Conservation (phyloP, 1,140 invertebrate genomes). For the Probaryconus sp. region DNA sequence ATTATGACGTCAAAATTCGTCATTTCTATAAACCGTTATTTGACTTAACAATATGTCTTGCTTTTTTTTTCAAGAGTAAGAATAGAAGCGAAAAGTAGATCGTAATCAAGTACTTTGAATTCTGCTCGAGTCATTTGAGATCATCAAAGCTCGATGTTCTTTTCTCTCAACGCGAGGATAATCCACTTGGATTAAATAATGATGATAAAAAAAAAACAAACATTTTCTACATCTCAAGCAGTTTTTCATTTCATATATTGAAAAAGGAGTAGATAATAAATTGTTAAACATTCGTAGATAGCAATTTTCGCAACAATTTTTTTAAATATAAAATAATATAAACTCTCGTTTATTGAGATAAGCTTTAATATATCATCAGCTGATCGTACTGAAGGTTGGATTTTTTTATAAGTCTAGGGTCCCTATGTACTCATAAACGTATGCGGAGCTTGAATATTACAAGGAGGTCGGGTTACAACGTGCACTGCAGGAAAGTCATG, state of each 20-base stretch:
- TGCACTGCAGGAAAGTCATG: neutral
- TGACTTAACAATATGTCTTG: slow-evolving; percentile 20
- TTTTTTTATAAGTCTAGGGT: neutral
- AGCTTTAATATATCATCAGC: slow-evolving; percentile 5
- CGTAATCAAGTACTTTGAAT: slow-evolving; percentile 23
- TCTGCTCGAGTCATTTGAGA: slow-evolving; percentile 9
- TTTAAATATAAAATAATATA: too few species aligned
- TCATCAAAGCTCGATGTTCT: neutral
- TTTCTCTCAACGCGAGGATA: slow-evolving; percentile 15
- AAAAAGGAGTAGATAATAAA: slow-evolving; percentile 3
- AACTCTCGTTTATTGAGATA: neutral
- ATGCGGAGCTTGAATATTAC: neutral
- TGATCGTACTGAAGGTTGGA: neutral
- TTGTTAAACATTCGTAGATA: too few species aligned
- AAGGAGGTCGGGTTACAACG: neutral
- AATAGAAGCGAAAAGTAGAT: slow-evolving; percentile 14
- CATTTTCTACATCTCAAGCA: too few species aligned
- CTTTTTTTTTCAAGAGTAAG: slow-evolving; percentile 17
- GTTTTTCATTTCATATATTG: too few species aligned
- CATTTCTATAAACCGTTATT: slow-evolving; percentile 32
- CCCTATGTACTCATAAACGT: neutral
- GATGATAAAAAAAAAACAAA: too few species aligned
- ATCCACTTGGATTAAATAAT: too few species aligned
- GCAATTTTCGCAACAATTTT: too few species aligned
- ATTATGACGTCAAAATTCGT: slow-evolving; percentile 10